Conservation (phyloP, 2,888 invertebrate genomes). For the Sialis lutaria region DNA sequence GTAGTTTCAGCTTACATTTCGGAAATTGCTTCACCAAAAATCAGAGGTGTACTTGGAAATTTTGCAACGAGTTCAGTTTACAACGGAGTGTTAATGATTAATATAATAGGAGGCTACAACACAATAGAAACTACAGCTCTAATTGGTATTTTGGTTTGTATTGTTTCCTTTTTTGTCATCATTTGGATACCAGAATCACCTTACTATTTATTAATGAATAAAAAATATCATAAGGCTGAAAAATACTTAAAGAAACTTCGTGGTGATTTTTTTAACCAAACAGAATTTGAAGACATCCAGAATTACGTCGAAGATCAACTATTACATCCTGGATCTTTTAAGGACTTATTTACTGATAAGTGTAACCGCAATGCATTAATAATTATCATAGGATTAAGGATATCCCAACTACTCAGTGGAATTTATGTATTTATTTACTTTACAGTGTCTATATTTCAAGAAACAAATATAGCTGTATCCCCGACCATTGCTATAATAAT, state of each 20-base stretch:
- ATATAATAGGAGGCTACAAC: conserved; percentile 39
- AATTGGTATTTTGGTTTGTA: conserved; percentile 34
- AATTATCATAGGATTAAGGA: conserved; percentile 37
- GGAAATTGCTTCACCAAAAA: conserved; percentile 36
- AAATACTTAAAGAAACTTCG: no score
- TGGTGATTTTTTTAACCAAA: no score
- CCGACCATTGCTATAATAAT: no score
- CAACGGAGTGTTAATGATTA: conserved; percentile 40
- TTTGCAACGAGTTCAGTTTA: conserved; percentile 35
- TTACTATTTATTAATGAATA: conserved; percentile 18
- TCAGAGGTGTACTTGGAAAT: conserved; percentile 42
- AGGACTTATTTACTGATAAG: conserved; percentile 31
- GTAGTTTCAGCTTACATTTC: conserved; percentile 40
- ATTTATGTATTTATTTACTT: no score
- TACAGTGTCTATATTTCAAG: no score
- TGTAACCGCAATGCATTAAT: conserved; percentile 40
- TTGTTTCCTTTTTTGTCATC: conserved; percentile 26
- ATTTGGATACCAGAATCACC: conserved; percentile 46
- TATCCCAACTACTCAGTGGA: conserved; percentile 33
- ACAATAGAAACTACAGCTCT: conserved; percentile 30
- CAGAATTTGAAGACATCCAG: conserved; percentile 9
- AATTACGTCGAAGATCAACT: conserved; percentile 13
- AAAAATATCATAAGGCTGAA: no score
- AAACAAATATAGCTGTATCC: no score
- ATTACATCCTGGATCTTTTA: conserved; percentile 31